Evolutionary conservation across 2,113 vertebrate species (phyloP).

Genomic region (Lophochroa leadbeateri): DNA sequence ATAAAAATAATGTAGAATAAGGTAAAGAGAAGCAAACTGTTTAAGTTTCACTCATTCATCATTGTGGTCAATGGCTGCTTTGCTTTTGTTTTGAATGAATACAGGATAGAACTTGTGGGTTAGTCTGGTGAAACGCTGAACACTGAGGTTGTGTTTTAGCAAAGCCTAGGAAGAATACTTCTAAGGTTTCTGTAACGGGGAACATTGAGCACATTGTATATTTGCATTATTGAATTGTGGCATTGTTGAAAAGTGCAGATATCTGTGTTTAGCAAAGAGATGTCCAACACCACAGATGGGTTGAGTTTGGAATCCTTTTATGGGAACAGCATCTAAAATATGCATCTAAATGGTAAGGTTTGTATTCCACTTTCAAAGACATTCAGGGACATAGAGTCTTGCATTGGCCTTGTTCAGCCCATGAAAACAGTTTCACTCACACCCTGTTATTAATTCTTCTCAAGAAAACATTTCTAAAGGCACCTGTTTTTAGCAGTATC

Average conservation of each 20-base stretch:
- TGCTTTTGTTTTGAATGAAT: not conserved
- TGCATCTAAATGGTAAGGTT: not conserved
- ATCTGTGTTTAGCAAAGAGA: not conserved
- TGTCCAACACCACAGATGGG: rapidly evolving
- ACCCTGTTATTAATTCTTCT: not conserved
- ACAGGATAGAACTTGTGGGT: not conserved
- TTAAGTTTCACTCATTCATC: not conserved
- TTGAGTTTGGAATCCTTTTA: not conserved
- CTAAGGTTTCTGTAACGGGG: rapidly evolving
- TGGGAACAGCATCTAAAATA: not conserved
- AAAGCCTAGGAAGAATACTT: not conserved
- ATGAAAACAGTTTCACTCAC: not conserved
- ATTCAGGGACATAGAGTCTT: not conserved
- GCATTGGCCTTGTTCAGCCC: not conserved
- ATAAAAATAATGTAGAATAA: not conserved
- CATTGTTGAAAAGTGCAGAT: not conserved
- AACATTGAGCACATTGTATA: not conserved
- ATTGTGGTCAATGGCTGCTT: not conserved
- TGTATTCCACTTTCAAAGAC: not conserved
- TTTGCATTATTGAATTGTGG: not conserved
- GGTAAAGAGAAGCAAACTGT: not conserved
- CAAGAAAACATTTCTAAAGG: not conserved
- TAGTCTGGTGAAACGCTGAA: not conserved
- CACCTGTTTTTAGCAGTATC: not conserved
- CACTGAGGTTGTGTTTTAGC: not conserved